Percentiles rank a stretch among this genome's conserved stretches.
These are phyloP conservation scores for Dolichopus griseipennis DNA, from an alignment of 2,888 invertebrate species.

Conservation along the genomic window DNA sequence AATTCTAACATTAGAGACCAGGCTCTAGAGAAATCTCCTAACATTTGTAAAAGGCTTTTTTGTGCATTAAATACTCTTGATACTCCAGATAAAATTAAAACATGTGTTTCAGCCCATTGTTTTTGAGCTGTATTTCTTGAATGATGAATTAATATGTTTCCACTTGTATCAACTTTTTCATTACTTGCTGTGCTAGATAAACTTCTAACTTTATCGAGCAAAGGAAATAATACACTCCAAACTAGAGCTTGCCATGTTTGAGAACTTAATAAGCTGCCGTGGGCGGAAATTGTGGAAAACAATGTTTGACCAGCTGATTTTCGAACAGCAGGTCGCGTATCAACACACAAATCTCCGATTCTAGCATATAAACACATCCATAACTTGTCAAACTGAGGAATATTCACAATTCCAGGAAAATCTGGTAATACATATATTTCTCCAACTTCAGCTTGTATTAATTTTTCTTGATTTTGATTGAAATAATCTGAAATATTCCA, in stretches of 20 bases:
- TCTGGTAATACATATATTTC: conserved; percentile 73
- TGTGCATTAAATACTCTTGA: conserved; percentile 89
- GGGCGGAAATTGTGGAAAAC: conserved; percentile 94
- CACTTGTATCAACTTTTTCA: conserved; percentile 73
- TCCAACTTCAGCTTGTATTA: conserved; percentile 62
- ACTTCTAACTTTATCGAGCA: conserved; percentile 80
- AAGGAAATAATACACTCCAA: conserved; percentile 91
- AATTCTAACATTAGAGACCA: conserved; percentile 92
- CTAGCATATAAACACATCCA: conserved; percentile 94
- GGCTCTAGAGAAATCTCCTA: conserved; percentile 86
- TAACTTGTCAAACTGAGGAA: conserved; percentile 83
- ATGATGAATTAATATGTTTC: conserved; percentile 94
- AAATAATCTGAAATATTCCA: conserved; percentile 99
- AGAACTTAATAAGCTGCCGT: conserved; percentile 77
- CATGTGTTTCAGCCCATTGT: conserved; percentile 98
- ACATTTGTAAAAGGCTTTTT: conserved; percentile 67
- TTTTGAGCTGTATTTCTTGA: conserved; percentile 97
- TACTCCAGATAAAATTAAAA: conserved; percentile 80
- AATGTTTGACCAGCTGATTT: conserved; percentile 96
- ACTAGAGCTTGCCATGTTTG: conserved; percentile 91
- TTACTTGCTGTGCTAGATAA: conserved; percentile 57
- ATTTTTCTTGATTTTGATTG: conserved; percentile 85
- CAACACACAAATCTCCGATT: conserved; percentile 86
- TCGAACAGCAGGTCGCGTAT: conserved; percentile 88
- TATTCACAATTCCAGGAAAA: conserved; percentile 71